Base-by-base conservation (phyloP, 2,888 invertebrate species). In the Drosophila cognata region DNA sequence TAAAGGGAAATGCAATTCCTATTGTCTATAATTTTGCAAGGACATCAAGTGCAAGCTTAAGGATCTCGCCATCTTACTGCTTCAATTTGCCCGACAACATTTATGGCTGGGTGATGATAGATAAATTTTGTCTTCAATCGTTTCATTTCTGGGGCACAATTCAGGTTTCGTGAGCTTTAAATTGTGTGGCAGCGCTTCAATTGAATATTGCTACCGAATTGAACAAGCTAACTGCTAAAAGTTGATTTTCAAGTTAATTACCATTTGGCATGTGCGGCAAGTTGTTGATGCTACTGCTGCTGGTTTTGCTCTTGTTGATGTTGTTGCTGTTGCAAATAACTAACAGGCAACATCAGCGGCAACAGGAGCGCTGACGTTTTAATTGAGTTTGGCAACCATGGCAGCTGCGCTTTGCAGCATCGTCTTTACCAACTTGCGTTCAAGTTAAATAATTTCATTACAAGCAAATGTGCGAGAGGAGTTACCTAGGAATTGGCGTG, bases 371-470 rank as follows among this genome's bases (percentile, higher is more conserved):
- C 74, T 83, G 88, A 89, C 88, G 88, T 87, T 87, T 87, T 87
- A 87, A 87, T 87, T 87, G 87, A 88, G 85, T 89, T 87, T 87
- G 78, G 75, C 84, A 83, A 67, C 79, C 67, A 67, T 72, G 79
- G 84, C 85, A 85, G 88, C 88, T 88, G 84, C 71, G 84, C 67
- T 74, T 64, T 38, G 8, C 53, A 35, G 35, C 64, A 59, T 43
- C 61, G 51, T 33, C 67, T 57, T 62, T 56, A 58, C 46, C 71
- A 52, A 76, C 60, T 52, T 79, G 72, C 82, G 71, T 72, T 71
- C 76, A 88, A 86, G 62, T 84, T 86, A 86, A 86, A 84, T 86
- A 88, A 86, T 88, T 86, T 87, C 87, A 88, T 86, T 86, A 88
- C 74, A 76, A 75, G 64, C 79, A 87, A 85, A 79, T 81, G 78